Evolutionary conservation across 2,888 invertebrate species (phyloP).

Genomic region (Lobophora halterata): DNA sequence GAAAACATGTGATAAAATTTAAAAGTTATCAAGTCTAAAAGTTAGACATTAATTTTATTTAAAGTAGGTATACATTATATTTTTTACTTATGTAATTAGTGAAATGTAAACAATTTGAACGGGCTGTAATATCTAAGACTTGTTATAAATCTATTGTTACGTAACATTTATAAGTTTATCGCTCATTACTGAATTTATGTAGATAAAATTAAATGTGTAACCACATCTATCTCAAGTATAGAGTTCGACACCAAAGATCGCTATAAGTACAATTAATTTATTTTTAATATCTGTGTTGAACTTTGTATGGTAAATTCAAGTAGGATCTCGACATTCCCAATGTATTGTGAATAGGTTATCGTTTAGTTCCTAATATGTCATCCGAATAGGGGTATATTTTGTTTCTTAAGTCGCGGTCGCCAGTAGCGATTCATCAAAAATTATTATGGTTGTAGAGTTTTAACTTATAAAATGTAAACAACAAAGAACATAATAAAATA

Average conservation of each 20-base stretch:
- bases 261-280: constrained; percentile 55
- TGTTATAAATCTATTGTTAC: constrained; percentile 47
- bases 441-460: constrained; percentile 29
- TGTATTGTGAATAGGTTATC: constrained; percentile 49
- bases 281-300: constrained; percentile 51
- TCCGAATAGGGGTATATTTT: too few species aligned
- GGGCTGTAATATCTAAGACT: constrained; percentile 68
- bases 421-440: constrained; percentile 23
- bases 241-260: constrained; percentile 69
- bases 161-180: constrained; percentile 28
- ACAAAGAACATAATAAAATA: constrained; percentile 12
- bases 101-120: constrained; percentile 40
- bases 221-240: constrained; percentile 41
- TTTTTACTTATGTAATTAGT: constrained; percentile 19
- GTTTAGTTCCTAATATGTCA: constrained; percentile 42
- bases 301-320: constrained; percentile 44
- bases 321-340: constrained; percentile 74
- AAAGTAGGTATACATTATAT: too few species aligned
- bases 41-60: too few species aligned
- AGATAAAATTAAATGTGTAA: constrained; percentile 30
- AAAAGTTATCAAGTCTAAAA: too few species aligned
- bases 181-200: constrained; percentile 34
- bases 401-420: constrained; percentile 21
- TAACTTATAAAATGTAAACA: constrained; percentile 23
- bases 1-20: too few species aligned